Evolutionary conservation across 2,888 invertebrate genomes (phyloP), one percentile per base, ranked within the genome.

Genomic region (Himalopsyche japonica): DNA sequence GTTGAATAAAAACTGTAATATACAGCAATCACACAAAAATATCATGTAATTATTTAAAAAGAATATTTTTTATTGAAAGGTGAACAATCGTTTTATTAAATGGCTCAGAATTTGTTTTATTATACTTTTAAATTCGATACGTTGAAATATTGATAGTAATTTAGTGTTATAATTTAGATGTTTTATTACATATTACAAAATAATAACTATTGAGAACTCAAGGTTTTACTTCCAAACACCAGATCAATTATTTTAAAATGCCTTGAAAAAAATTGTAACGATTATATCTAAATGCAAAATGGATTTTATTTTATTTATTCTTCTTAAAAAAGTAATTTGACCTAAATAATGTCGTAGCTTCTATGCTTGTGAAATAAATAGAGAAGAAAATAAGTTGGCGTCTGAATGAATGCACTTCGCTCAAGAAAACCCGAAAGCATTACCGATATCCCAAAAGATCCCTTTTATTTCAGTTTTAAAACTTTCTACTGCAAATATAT

Each of bases 401-500:
- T 78, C 81, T n/a, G 37, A 20, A 37, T 24, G 81, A 64, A 64
- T 37, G 57, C 77, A 81, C 37, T 76, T 57, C 30, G 70, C 43
- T 43, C 47, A 79, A 84, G 84, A 84, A 79, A 70, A 79, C 70
- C 84, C 79, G 79, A 85, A 85, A 85, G 85, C 83, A 82, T 85
- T 85, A 83, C 83, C 81, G 85, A 82, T 86, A 86, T 84, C 84
- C 84, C 49, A 20, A 64, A 81, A 84, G 82, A 86, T 86, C 85
- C 85, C 85, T 82, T 86, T 86, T 86, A 86, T 86, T 86, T 85
- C 85, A 85, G 86, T 86, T 86, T 85, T 81, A 85, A 83, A 86
- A 84, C 84, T 84, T 83, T 57, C 79, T 64, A 70, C 81, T 85
- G 30, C 70, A 86, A 78, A 86, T 86, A 84, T 86, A 86, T 85